These are phyloP conservation scores for Hartigia nigra DNA, from an alignment of 2,888 invertebrate species.

Conservation along the genomic window DNA sequence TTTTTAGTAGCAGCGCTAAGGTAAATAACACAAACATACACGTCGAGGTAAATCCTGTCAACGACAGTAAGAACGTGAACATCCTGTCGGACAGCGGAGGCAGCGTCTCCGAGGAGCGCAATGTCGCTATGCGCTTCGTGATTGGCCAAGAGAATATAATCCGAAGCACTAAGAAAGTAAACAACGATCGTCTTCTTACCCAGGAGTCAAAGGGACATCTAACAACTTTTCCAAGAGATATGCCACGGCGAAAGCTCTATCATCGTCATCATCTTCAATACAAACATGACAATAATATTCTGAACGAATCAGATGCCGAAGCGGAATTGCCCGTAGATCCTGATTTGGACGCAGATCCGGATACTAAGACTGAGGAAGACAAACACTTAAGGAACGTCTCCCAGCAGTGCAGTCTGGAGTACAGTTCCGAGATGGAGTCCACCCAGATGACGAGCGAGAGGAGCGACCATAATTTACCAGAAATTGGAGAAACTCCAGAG, in stretches of 20 bases:
- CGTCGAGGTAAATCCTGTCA: slow-evolving; percentile 73
- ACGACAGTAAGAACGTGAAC: slow-evolving; percentile 74
- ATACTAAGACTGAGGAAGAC: slow-evolving; percentile 53
- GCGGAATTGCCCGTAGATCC: not conserved
- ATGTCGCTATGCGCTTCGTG: slow-evolving; percentile 59
- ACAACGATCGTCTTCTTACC: slow-evolving; percentile 39
- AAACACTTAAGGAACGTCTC: slow-evolving; percentile 74
- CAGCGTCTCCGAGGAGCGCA: slow-evolving; percentile 55
- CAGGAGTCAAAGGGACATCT: slow-evolving; percentile 18
- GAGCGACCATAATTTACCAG: slow-evolving; percentile 59
- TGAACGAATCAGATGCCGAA: not conserved
- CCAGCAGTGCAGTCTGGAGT: slow-evolving; percentile 78
- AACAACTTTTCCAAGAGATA: slow-evolving; percentile 30
- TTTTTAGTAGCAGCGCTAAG: slow-evolving; percentile 79
- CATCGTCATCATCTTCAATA: slow-evolving; percentile 15
- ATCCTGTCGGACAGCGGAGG: slow-evolving; percentile 75
- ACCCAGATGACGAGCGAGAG: slow-evolving; percentile 57
- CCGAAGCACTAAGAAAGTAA: slow-evolving; percentile 44
- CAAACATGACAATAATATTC: slow-evolving; percentile 53
- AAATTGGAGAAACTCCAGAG: slow-evolving; percentile 45
- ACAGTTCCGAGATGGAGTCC: slow-evolving; percentile 70
- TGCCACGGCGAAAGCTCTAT: slow-evolving; percentile 1
- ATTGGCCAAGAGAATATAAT: slow-evolving; percentile 61
- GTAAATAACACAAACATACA: slow-evolving; percentile 86
- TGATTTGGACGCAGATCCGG: slow-evolving; percentile 51